Conservation (phyloP, 2,888 invertebrate genomes). For the Parnassius orleans region DNA sequence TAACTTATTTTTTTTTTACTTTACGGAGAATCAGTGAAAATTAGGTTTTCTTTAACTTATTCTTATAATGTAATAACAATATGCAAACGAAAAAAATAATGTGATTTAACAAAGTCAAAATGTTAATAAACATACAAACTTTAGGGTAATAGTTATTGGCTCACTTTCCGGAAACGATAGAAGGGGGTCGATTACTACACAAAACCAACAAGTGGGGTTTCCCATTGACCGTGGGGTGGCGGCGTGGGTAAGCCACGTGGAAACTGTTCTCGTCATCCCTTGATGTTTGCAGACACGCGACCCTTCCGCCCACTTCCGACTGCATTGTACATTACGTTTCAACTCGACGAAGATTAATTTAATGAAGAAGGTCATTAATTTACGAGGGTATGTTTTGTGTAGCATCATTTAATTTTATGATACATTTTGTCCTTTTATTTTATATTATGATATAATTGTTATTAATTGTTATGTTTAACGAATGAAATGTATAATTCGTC, state of each 20-base stretch:
- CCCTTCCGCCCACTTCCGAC: constrained; percentile 54
- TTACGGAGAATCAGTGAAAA: too few relatives aligned
- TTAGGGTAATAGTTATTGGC: constrained; percentile 38
- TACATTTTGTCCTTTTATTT: not conserved
- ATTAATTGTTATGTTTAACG: not conserved
- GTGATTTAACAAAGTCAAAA: constrained; percentile 6
- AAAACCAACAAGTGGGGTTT: constrained; percentile 73
- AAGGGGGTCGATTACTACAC: constrained; percentile 59
- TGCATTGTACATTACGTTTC: not conserved
- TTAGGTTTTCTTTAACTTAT: too few relatives aligned
- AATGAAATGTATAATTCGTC: too few relatives aligned
- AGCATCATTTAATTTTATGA: constrained; percentile 7
- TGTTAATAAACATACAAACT: constrained; percentile 24
- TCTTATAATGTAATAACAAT: too few relatives aligned
- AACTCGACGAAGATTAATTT: constrained; percentile 18
- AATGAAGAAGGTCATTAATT: constrained; percentile 2
- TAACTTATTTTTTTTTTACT: too few relatives aligned
- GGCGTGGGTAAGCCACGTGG: constrained; percentile 70
- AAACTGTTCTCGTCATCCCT: constrained; percentile 68
- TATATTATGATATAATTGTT: not conserved
- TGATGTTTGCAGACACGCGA: constrained; percentile 57
- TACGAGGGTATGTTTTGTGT: constrained; percentile 2
- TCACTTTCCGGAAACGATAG: constrained; percentile 58
- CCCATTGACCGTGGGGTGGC: constrained; percentile 54
- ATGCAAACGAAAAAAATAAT: not conserved